These are phyloP conservation scores for Rambutsinella grinnellia DNA, from an alignment of 2,888 invertebrate species.

Conservation along the genomic window DNA sequence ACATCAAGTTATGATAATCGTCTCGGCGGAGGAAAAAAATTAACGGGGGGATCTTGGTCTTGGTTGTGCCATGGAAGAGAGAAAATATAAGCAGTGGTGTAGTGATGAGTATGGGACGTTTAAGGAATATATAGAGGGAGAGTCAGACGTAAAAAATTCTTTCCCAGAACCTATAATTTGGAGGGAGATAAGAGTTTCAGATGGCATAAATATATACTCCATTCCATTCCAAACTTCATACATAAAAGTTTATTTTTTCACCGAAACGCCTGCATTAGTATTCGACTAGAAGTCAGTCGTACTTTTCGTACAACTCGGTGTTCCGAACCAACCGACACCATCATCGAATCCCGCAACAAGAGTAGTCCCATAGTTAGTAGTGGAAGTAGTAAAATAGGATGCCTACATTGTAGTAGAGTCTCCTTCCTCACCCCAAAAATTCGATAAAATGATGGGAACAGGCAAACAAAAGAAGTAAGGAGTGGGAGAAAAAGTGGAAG, in stretches of 20 bases:
- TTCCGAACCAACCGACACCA: conserved; percentile 14
- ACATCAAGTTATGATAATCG: neutral
- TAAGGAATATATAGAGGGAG: neutral
- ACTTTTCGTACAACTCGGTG: neutral
- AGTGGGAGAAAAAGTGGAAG: neutral
- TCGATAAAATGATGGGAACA: conserved; percentile 21
- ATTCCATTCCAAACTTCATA: neutral
- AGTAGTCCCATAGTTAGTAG: neutral
- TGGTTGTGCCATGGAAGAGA: neutral
- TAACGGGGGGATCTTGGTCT: neutral
- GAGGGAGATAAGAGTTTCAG: conserved; percentile 20
- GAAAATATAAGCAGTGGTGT: neutral
- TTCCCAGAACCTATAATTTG: conserved; percentile 18
- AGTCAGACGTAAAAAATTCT: neutral
- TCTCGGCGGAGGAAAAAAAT: neutral
- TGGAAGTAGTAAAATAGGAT: neutral
- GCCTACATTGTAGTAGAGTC: neutral
- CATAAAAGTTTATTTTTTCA: neutral
- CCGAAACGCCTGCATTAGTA: neutral
- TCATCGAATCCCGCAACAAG: conserved; percentile 6
- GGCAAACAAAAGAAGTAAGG: neutral
- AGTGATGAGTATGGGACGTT: neutral
- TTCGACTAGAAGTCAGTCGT: neutral
- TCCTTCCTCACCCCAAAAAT: conserved; percentile 34
- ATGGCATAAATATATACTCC: neutral